Conservation (phyloP, 2,888 invertebrate genomes). For the Melinaea menophilus region DNA sequence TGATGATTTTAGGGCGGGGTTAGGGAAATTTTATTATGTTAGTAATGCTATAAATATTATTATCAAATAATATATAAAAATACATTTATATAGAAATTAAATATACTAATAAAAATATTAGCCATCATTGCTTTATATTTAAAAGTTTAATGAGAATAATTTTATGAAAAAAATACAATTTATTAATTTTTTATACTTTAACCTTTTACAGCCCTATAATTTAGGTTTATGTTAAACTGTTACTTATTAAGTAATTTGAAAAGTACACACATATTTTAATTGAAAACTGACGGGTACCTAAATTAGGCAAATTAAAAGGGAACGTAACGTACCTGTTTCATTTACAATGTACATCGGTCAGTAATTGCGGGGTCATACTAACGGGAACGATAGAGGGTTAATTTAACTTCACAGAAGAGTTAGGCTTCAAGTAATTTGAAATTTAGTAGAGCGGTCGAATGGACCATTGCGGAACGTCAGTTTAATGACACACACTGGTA, state of each 20-base stretch:
- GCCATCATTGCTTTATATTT: too few species aligned
- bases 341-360: slow-evolving; percentile 26
- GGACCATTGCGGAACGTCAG: not conserved
- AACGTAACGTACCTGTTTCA: slow-evolving; percentile 2
- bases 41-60: too few species aligned
- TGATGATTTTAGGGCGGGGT: not conserved
- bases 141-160: too few species aligned
- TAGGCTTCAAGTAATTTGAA: slow-evolving; percentile 27
- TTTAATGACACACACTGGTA: slow-evolving; percentile 1
- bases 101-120: too few species aligned
- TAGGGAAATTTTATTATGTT: too few species aligned
- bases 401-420: slow-evolving; percentile 49
- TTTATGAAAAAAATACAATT: too few species aligned
- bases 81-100: too few species aligned
- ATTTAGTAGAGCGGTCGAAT: slow-evolving; percentile 11
- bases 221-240: too few species aligned
- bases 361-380: slow-evolving; percentile 51
- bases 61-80: too few species aligned
- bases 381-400: slow-evolving; percentile 55
- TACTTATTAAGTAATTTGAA: not conserved
- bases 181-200: too few species aligned
- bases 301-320: slow-evolving; percentile 3
- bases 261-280: slow-evolving; percentile 2
- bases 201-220: too few species aligned
- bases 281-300: not conserved